Base-by-base conservation (phyloP, 1,140 invertebrate genomes). In the Meteorus sp. region DNA sequence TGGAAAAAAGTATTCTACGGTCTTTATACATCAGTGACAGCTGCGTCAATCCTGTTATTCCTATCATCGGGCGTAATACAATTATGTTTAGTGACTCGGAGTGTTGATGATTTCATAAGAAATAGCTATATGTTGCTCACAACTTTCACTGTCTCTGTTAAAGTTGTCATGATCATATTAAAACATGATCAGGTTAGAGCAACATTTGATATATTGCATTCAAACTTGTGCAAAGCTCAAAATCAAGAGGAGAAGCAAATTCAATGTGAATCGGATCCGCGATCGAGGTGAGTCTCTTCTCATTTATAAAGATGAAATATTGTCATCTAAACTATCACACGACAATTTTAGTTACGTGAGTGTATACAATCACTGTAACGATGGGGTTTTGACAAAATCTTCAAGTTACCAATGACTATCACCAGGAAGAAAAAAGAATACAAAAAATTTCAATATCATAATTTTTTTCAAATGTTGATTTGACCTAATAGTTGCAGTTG, bases 91-190 rank as follows among this genome's bases (percentile, higher is more conserved):
- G 15, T 65, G 7, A 35, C 54, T 9, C 58, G 55, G 33, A n/a
- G n/a, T n/a, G 19, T 57, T 0, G 54, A 67, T 1, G 50, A 61
- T 2, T 51, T 69, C 0, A 52, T 60, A 0, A 59, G 65, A n/a
- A 71, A 65, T 59, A 56, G 66, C 1, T 65, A 61, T 35, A 44
- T 65, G 6, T 48, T 61, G 1, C 22, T 71, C 2, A 56, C 61
- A 8, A 39, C 66, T 4, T 20, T 59, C 0, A 60, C 59, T 8
- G 57, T 39, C 3, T 56, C 35, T 5, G 55, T 29, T 1, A 71
- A 71, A 43, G 11, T 59, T 2, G 3, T 31, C 0, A 67, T 52
- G 22, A 17, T 69, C 3, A 11, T 60, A 4, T 0, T 61, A 1
- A 56, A 44, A n/a, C 56, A 61, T 0, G 7, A 45, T 11, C 51